phyloP scores from a whole-genome alignment of 2,797 vertebrate genomes.

The Spea hammondii region DNA sequence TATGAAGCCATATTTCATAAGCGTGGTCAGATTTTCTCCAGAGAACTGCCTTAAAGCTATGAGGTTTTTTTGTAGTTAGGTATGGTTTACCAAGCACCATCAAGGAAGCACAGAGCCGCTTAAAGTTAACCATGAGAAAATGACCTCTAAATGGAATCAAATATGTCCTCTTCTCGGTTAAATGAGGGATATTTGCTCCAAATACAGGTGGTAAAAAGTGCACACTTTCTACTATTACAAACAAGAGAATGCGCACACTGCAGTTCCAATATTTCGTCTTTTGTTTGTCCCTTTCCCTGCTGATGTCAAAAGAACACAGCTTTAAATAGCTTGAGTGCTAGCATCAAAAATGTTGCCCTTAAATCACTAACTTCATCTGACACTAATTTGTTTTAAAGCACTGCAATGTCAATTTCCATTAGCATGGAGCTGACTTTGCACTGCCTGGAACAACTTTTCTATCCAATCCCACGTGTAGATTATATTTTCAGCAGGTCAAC shows the following conservation, averaged over 20 bases:
- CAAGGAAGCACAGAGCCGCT: too few species aligned
- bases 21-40: too few species aligned
- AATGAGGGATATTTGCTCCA: not conserved
- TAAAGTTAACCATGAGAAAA: too few species aligned
- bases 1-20: too few species aligned
- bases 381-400: slow-evolving; percentile 52
- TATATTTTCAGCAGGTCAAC: slow-evolving; percentile 33
- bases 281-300: slow-evolving; percentile 23
- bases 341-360: slow-evolving; percentile 36
- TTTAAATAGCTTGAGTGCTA: slow-evolving; percentile 40
- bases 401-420: slow-evolving; percentile 48
- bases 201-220: not conserved
- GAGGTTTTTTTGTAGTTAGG: too few species aligned
- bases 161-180: too few species aligned
- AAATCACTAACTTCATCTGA: slow-evolving; percentile 46
- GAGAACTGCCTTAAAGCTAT: too few species aligned
- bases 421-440: slow-evolving; percentile 38
- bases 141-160: too few species aligned
- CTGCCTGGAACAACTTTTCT: slow-evolving; percentile 25
- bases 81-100: too few species aligned
- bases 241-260: not conserved
- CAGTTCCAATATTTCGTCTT: not conserved
- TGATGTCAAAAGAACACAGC: slow-evolving; percentile 34
- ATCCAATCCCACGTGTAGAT: slow-evolving; percentile 40
- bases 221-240: not conserved